Conservation (phyloP, 2,113 vertebrate genomes). For the Corythoichthys intestinalis region DNA sequence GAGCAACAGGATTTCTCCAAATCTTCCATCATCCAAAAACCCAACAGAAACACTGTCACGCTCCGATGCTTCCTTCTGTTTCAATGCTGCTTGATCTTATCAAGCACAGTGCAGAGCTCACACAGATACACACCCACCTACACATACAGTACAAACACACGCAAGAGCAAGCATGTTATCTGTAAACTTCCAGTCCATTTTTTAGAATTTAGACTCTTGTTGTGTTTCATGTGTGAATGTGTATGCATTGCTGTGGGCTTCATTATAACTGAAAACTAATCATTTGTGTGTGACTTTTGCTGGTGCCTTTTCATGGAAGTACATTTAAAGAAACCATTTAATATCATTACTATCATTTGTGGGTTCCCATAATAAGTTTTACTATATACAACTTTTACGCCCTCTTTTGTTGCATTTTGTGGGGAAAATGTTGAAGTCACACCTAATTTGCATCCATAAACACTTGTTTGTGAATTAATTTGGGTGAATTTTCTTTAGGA, state of each 20-base stretch:
- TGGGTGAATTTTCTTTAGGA: neutral
- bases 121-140: slow-evolving; percentile 1
- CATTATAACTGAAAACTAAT: slow-evolving; percentile 47
- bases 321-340: slow-evolving; percentile 12
- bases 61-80: slow-evolving; percentile 28
- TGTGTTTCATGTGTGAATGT: slow-evolving; percentile 10
- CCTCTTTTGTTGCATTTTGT: neutral
- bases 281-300: slow-evolving; percentile 38
- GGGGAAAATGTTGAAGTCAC: neutral
- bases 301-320: slow-evolving; percentile 25
- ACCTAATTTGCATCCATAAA: neutral
- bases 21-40: slow-evolving; percentile 38
- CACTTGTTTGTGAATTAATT: neutral
- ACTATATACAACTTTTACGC: neutral
- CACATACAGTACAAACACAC: neutral
- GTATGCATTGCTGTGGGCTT: slow-evolving; percentile 32
- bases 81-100: slow-evolving; percentile 39
- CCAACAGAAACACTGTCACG: slow-evolving; percentile 38
- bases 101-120: slow-evolving; percentile 1
- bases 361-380: neutral
- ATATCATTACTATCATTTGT: neutral
- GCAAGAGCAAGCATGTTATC: slow-evolving; percentile 8
- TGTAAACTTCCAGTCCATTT: slow-evolving; percentile 28
- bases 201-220: slow-evolving; percentile 36
- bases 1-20: slow-evolving; percentile 32